These are phyloP conservation scores for Subacronicta megacephala DNA, from an alignment of 2,888 invertebrate genomes.

Conservation along the genomic window DNA sequence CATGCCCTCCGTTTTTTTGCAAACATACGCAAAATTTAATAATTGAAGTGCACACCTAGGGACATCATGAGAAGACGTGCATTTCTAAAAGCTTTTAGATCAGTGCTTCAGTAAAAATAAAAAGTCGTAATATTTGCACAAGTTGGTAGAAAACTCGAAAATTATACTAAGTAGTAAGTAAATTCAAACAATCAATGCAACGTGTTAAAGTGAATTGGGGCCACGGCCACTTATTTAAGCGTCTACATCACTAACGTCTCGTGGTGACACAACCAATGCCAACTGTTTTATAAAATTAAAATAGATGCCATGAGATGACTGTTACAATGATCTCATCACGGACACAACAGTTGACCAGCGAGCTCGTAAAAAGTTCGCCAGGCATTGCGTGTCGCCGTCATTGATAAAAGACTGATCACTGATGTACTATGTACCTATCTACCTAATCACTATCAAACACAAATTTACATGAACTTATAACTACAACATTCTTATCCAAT, in stretches of 20 bases:
- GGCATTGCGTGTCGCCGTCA: constrained; percentile 21
- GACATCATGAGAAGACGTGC: too few relatives aligned
- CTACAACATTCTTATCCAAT: too few relatives aligned
- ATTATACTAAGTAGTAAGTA: constrained; percentile 35
- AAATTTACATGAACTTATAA: too few relatives aligned
- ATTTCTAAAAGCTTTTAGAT: too few relatives aligned
- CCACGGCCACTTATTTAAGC: constrained; percentile 77
- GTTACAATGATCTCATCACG: constrained; percentile 58
- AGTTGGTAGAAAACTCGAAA: too few relatives aligned
- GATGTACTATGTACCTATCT: too few relatives aligned
- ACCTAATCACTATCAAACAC: too few relatives aligned
- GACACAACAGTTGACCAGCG: constrained; percentile 51
- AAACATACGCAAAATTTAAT: too few relatives aligned
- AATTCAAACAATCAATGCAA: constrained; percentile 45
- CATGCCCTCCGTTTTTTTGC: too few relatives aligned
- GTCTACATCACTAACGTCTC: constrained; percentile 67
- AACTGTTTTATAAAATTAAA: constrained; percentile 59
- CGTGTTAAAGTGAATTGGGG: constrained; percentile 69
- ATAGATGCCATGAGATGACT: constrained; percentile 58
- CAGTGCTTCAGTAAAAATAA: too few relatives aligned
- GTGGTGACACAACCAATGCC: constrained; percentile 61
- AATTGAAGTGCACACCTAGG: too few relatives aligned
- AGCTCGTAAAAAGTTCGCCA: constrained; percentile 39
- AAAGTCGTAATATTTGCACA: too few relatives aligned
- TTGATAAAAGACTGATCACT: not conserved